These are phyloP conservation scores for Podarcis lilfordi DNA, from an alignment of 2,797 vertebrate species.

Conservation along the genomic window DNA sequence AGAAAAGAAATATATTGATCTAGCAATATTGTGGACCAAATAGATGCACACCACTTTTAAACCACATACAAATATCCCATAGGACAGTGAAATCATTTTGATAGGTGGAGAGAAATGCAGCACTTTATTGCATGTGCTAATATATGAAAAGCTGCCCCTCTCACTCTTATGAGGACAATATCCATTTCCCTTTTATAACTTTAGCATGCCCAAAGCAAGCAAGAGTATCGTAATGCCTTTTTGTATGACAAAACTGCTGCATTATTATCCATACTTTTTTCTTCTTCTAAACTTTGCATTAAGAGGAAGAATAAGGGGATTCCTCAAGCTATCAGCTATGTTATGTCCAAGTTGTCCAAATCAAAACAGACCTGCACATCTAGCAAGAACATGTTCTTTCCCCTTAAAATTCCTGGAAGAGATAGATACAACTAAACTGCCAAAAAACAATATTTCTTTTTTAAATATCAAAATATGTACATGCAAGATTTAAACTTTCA, in stretches of 20 bases:
- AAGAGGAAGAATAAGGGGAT: constrained; percentile 17
- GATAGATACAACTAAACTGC: not conserved
- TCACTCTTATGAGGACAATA: constrained; percentile 47
- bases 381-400: not conserved
- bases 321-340: constrained; percentile 1
- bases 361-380: not conserved
- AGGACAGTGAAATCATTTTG: constrained; percentile 76
- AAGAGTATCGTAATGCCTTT: constrained; percentile 48
- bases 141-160: constrained; percentile 62
- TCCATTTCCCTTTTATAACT: constrained; percentile 47
- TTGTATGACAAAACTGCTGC: constrained; percentile 21
- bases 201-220: constrained; percentile 45
- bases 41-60: constrained; percentile 74
- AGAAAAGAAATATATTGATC: constrained; percentile 69
- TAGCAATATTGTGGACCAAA: constrained; percentile 65
- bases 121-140: constrained; percentile 62
- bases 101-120: constrained; percentile 66
- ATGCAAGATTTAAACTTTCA: constrained; percentile 52
- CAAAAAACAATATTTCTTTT: not conserved
- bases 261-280: constrained; percentile 24
- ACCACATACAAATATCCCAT: constrained; percentile 71
- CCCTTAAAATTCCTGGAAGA: not conserved
- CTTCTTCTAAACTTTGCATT: constrained; percentile 30
- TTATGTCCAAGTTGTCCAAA: not conserved
- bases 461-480: constrained; percentile 27